Evolutionary conservation across 2,888 invertebrate species (phyloP).

Genomic region (Drosophila fulvimacula): DNA sequence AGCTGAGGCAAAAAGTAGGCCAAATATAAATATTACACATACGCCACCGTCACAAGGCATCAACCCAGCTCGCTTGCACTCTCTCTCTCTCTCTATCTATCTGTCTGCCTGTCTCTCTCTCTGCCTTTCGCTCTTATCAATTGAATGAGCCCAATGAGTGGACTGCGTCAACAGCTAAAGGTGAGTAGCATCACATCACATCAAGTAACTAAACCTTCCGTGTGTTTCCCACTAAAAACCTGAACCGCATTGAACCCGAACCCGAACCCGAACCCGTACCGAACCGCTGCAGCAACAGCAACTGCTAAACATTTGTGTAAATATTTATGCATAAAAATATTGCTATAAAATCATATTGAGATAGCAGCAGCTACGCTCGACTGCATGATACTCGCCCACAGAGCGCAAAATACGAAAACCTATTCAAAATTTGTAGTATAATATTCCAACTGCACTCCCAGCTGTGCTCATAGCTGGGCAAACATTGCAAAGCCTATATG

Average conservation of each 20-base stretch:
- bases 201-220: constrained; percentile 4
- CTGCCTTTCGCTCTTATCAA: constrained; percentile 30
- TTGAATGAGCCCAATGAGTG: constrained; percentile 85
- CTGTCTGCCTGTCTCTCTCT: background rate
- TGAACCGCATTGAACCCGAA: constrained; percentile 24
- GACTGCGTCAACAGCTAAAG: constrained; percentile 84
- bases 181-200: constrained; percentile 64
- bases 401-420: background rate
- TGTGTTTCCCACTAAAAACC: constrained; percentile 2
- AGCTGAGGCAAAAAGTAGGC: constrained; percentile 32
- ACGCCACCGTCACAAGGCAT: constrained; percentile 57
- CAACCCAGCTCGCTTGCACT: constrained; percentile 25
- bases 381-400: background rate
- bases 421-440: too few relatives aligned
- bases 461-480: too few relatives aligned
- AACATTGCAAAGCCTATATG: constrained; percentile 2
- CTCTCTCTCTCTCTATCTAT: constrained; percentile 5
- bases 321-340: constrained; percentile 60
- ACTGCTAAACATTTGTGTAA: constrained; percentile 55
- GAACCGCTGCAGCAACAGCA: constrained; percentile 15
- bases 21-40: constrained; percentile 62
- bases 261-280: background rate
- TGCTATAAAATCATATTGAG: constrained; percentile 35
- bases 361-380: constrained; percentile 38
- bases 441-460: too few relatives aligned